These are phyloP conservation scores for Pristionchus mayeri DNA, from an alignment of 2,888 invertebrate genomes.

Conservation along the genomic window DNA sequence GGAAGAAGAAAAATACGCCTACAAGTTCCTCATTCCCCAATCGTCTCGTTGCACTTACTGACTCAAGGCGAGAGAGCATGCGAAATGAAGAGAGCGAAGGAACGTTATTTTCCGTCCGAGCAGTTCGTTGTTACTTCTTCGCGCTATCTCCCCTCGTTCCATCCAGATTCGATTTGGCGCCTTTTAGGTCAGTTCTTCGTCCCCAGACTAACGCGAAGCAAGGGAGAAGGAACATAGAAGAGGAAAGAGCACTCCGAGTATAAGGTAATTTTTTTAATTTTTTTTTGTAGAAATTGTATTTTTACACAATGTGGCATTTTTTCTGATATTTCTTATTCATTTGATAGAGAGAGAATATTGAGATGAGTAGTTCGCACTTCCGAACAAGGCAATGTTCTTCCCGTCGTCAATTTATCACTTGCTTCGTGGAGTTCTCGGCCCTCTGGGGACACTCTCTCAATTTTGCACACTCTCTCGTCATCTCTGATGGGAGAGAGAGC, in stretches of 20 bases:
- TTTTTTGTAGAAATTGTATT: no score
- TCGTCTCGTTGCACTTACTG: no score
- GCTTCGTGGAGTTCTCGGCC: not conserved
- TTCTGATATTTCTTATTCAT: no score
- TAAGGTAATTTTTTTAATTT: no score
- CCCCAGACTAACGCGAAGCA: not conserved
- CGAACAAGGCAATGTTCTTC: not conserved
- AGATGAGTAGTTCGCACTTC: no score
- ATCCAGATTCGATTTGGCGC: constrained; percentile 12
- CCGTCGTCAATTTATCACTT: not conserved
- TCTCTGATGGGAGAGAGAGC: not conserved
- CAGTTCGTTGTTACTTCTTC: not conserved
- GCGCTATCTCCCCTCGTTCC: not conserved
- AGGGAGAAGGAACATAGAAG: not conserved
- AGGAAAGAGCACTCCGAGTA: no score
- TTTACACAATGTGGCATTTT: no score
- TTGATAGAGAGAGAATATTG: no score
- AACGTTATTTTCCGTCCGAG: not conserved
- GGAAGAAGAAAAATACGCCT: no score
- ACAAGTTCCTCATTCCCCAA: no score
- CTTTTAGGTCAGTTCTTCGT: not conserved
- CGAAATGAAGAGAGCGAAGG: not conserved
- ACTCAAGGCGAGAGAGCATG: not conserved
- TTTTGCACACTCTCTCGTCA: not conserved
- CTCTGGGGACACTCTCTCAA: not conserved